These are phyloP conservation scores for Sylvilagus bachmani DNA, from an alignment of 2,113 vertebrate species.

Conservation along the genomic window DNA sequence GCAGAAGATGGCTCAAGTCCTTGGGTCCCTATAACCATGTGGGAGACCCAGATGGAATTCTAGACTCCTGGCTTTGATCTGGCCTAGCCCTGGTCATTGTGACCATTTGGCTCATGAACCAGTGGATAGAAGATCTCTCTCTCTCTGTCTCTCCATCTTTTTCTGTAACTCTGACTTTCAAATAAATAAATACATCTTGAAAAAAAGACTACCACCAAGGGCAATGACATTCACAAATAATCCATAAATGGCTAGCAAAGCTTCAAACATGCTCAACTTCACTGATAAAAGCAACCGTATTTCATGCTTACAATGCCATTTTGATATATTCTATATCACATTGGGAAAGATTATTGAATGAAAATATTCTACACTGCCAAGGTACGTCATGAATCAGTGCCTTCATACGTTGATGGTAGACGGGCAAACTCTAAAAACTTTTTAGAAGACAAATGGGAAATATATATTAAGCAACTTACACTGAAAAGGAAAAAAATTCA, in stretches of 20 bases:
- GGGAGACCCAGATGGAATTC: too few species aligned
- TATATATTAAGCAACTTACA: background rate
- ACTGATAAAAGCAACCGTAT: background rate
- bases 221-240: background rate
- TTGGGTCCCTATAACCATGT: too few species aligned
- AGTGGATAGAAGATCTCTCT: too few species aligned
- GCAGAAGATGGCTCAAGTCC: too few species aligned
- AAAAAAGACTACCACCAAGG: background rate
- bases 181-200: too few species aligned
- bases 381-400: background rate
- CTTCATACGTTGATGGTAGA: background rate
- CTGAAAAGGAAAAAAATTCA: background rate
- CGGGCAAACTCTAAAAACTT: background rate
- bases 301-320: background rate
- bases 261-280: slow-evolving; percentile 40
- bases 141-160: too few species aligned
- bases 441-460: background rate
- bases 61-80: too few species aligned
- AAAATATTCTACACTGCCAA: background rate
- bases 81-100: too few species aligned
- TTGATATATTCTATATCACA: background rate
- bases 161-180: too few species aligned
- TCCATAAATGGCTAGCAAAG: background rate
- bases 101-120: too few species aligned
- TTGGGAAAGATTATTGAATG: background rate